Evolutionary conservation across 2,888 invertebrate species (phyloP).

Genomic region (Patella pellucida): DNA sequence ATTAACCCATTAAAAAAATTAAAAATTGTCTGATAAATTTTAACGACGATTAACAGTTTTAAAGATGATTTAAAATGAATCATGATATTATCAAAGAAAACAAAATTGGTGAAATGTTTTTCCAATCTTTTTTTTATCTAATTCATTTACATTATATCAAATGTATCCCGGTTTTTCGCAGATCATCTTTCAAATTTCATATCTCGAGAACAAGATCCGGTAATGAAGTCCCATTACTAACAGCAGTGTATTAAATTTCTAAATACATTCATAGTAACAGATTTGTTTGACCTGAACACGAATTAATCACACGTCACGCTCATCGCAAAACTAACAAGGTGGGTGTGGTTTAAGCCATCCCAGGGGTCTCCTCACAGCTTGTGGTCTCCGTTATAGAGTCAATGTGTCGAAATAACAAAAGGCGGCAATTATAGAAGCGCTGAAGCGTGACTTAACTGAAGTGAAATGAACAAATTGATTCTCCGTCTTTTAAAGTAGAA

Average conservation of each 20-base stretch:
- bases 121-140: too few species aligned
- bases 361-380: background rate
- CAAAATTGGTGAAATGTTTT: too few species aligned
- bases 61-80: too few species aligned
- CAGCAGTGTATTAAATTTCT: background rate
- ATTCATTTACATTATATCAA: too few species aligned
- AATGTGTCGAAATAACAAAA: conserved; percentile 1
- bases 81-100: too few species aligned
- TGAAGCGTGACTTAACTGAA: background rate
- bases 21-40: too few species aligned
- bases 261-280: conserved; percentile 2
- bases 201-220: too few species aligned
- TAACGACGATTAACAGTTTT: too few species aligned
- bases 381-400: background rate
- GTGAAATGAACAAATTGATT: conserved; percentile 1
- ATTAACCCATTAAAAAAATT: too few species aligned
- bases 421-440: background rate
- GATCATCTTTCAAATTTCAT: too few species aligned
- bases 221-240: background rate
- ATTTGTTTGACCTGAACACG: background rate
- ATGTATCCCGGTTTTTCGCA: too few species aligned
- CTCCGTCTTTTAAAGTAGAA: background rate
- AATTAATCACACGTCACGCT: conserved; percentile 3
- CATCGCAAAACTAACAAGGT: background rate
- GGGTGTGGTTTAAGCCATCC: background rate